These are phyloP conservation scores for Pollenia labialis DNA, from an alignment of 2,888 invertebrate species.

Conservation along the genomic window DNA sequence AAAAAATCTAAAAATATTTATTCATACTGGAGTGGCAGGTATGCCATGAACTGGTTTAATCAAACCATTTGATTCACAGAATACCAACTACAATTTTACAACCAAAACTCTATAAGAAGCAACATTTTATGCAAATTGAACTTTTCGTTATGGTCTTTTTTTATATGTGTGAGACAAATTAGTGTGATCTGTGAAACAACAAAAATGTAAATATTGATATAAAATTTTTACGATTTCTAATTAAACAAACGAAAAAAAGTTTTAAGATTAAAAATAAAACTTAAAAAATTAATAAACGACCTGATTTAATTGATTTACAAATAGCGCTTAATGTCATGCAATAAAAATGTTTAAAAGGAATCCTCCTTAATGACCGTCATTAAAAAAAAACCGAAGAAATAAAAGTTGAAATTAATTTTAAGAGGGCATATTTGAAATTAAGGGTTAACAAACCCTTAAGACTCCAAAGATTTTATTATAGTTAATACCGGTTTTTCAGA, in stretches of 20 bases:
- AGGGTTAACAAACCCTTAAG: not conserved
- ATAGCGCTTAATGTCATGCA: not conserved
- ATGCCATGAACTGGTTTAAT: conserved; percentile 68
- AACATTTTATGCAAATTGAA: conserved; percentile 65
- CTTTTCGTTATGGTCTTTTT: conserved; percentile 37
- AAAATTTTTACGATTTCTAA: conserved; percentile 61
- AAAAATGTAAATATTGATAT: conserved; percentile 67
- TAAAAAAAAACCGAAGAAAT: not conserved
- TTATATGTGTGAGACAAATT: conserved; percentile 59
- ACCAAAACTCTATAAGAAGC: conserved; percentile 40
- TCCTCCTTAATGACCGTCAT: not conserved
- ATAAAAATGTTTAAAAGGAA: not conserved
- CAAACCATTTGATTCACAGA: conserved; percentile 42
- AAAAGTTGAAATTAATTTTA: too few species aligned
- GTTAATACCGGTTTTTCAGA: too few species aligned
- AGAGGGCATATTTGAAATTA: too few species aligned
- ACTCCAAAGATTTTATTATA: too few species aligned
- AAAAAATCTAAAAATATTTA: not conserved
- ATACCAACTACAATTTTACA: not conserved
- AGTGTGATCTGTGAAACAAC: conserved; percentile 40
- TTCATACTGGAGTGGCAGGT: conserved; percentile 34
- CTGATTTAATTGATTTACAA: conserved; percentile 15
- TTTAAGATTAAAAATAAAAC: conserved; percentile 21
- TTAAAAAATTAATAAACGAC: conserved; percentile 5
- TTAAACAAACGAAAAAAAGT: conserved; percentile 38